Percentiles rank a stretch among this genome's conserved stretches.
Evolutionary conservation across 2,113 vertebrate species (phyloP).

Genomic region (Takifugu flavidus): DNA sequence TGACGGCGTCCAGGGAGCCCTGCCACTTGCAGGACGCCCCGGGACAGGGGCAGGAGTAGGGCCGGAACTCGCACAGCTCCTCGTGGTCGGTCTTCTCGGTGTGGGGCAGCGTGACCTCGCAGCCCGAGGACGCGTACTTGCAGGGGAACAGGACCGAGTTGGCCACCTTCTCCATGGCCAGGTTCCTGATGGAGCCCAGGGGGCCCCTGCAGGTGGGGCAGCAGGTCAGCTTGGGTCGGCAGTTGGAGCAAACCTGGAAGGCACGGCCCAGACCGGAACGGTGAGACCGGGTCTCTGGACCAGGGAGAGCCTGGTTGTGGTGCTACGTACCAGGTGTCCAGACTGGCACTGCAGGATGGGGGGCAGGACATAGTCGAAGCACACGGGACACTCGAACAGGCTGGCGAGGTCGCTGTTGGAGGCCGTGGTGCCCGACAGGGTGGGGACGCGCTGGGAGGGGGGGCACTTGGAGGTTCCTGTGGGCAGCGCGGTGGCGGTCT

Average conservation of each 20-base stretch:
- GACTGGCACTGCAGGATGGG: slow-evolving; percentile 99
- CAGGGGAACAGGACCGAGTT: slow-evolving; percentile 98
- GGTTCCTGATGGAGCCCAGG: slow-evolving; percentile 95
- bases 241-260: slow-evolving; percentile 90
- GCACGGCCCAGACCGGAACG: neutral
- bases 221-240: slow-evolving; percentile 97
- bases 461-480: slow-evolving; percentile 98
- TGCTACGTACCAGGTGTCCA: slow-evolving; percentile 87
- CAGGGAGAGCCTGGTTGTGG: slow-evolving; percentile 20
- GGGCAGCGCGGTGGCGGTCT: slow-evolving; percentile 96
- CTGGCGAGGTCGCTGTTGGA: slow-evolving; percentile 99
- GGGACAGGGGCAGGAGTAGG: slow-evolving; percentile 96
- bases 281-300: too few relatives aligned
- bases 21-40: slow-evolving; percentile 99
- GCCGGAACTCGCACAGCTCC: slow-evolving; percentile 97
- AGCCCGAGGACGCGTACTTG: slow-evolving; percentile 97
- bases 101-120: slow-evolving; percentile 95
- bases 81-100: slow-evolving; percentile 99
- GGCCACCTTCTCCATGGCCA: slow-evolving; percentile 99
- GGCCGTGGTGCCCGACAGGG: slow-evolving; percentile 94
- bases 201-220: slow-evolving; percentile 97
- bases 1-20: slow-evolving; percentile 95
- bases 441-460: slow-evolving; percentile 94
- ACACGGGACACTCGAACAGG: slow-evolving; percentile 97
- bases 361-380: slow-evolving; percentile 99